A percentile compares a stretch with the other conserved stretches of the same genome.
These are phyloP conservation scores for Tautogolabrus adspersus DNA, from an alignment of 2,113 vertebrate genomes.

Conservation along the genomic window DNA sequence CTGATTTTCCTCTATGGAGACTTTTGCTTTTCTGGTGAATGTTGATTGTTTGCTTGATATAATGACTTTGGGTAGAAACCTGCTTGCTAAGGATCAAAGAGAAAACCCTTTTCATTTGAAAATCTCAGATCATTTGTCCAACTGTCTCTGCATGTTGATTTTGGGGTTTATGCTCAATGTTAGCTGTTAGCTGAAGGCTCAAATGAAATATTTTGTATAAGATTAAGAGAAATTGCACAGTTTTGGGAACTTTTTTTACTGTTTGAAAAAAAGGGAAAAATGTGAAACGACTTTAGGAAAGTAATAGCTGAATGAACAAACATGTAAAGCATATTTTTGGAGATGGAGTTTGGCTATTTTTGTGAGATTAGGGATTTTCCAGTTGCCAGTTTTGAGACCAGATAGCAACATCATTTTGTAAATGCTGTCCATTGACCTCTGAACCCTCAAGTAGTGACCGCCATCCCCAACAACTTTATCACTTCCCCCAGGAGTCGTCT, in stretches of 20 bases:
- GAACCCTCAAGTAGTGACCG: conserved; percentile 42
- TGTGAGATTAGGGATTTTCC: conserved; percentile 46
- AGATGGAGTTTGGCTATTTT: conserved; percentile 56
- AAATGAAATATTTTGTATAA: conserved; percentile 74
- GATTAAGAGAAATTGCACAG: conserved; percentile 67
- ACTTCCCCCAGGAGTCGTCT: conserved; percentile 27
- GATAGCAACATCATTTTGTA: conserved; percentile 42
- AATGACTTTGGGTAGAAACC: conserved; percentile 13
- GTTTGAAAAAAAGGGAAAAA: conserved; percentile 47
- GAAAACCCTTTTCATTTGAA: conserved; percentile 46
- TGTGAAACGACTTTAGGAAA: conserved; percentile 22
- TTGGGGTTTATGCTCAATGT: conserved; percentile 9
- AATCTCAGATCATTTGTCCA: not conserved
- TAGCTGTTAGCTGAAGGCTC: conserved; percentile 53
- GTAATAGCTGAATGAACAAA: conserved; percentile 63
- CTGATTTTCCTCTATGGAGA: conserved; percentile 19
- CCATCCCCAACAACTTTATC: conserved; percentile 30
- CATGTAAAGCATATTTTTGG: conserved; percentile 69
- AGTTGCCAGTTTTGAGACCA: conserved; percentile 39
- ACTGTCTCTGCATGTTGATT: conserved; percentile 51
- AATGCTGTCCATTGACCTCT: conserved; percentile 53
- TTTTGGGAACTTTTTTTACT: conserved; percentile 50
- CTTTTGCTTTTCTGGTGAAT: conserved; percentile 12
- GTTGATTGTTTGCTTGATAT: conserved; percentile 16
- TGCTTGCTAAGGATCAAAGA: conserved; percentile 33